phyloP scores from a whole-genome alignment of 1,140 invertebrate genomes.

The Zaprionus nigranus region DNA sequence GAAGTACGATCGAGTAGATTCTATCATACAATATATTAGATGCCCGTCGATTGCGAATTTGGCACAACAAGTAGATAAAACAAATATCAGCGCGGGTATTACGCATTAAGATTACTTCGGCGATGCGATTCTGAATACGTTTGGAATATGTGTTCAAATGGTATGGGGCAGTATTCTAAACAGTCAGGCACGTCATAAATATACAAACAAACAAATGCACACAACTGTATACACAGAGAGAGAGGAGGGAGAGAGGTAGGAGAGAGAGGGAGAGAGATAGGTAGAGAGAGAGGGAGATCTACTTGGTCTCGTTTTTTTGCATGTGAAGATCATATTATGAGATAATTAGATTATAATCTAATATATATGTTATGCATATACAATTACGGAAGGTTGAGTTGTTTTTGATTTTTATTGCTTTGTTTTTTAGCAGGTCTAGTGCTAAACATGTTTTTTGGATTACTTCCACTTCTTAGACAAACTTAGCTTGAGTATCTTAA shows the following conservation, averaged over 20 bases:
- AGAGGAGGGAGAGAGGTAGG: background rate
- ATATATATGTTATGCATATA: slow-evolving; percentile 7
- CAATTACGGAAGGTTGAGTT: slow-evolving; percentile 2
- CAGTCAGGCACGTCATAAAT: background rate
- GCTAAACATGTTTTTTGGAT: slow-evolving; percentile 3
- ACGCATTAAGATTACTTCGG: slow-evolving; percentile 7
- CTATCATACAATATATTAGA: background rate
- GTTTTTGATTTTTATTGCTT: background rate
- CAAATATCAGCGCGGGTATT: background rate
- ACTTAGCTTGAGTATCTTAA: background rate
- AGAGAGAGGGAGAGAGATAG: background rate
- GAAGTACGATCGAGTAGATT: background rate
- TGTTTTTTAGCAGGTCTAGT: background rate
- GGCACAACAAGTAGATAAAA: background rate
- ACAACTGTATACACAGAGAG: slow-evolving; percentile 4
- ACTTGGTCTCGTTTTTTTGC: background rate
- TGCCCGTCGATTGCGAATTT: background rate
- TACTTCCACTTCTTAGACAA: slow-evolving; percentile 1
- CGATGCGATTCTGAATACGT: slow-evolving; percentile 7
- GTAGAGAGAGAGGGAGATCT: background rate
- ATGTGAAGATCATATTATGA: slow-evolving; percentile 1
- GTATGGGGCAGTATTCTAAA: background rate
- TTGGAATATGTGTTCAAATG: background rate
- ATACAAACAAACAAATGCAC: background rate
- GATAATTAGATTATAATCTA: slow-evolving; percentile 1